Percentiles rank a stretch among this genome's conserved stretches.
These are phyloP conservation scores for Cololabis saira DNA, from an alignment of 2,113 vertebrate genomes.

Conservation along the genomic window DNA sequence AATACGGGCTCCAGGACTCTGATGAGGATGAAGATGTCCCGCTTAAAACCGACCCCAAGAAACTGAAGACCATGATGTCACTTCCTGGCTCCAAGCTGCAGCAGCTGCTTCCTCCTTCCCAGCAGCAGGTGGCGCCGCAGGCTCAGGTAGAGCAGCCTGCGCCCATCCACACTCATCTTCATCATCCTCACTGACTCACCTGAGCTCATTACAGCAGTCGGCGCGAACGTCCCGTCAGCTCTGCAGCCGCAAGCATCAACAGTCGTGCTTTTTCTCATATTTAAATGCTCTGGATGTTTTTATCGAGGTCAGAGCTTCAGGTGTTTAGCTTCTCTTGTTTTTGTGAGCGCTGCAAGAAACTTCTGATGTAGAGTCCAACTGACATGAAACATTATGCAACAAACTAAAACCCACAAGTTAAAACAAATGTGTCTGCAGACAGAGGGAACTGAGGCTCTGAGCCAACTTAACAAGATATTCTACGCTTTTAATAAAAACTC, in stretches of 20 bases:
- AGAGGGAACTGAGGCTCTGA: too few species aligned
- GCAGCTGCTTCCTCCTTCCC: constrained; percentile 66
- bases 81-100: constrained; percentile 55
- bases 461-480: too few species aligned
- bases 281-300: too few species aligned
- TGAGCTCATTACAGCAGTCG: not conserved
- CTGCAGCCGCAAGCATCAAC: not conserved
- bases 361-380: too few species aligned
- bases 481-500: too few species aligned
- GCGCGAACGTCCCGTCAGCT: too few species aligned
- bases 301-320: too few species aligned
- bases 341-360: too few species aligned
- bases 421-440: too few species aligned
- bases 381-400: too few species aligned
- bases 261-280: not conserved
- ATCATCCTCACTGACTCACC: constrained; percentile 18
- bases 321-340: too few species aligned
- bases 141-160: constrained; percentile 87
- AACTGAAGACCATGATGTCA: constrained; percentile 85
- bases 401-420: too few species aligned
- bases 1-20: constrained; percentile 94
- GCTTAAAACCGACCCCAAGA: constrained; percentile 87
- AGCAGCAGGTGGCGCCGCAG: constrained; percentile 84
- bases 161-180: constrained; percentile 35
- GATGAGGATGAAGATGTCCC: constrained; percentile 92